These are phyloP conservation scores for Tachina grossa DNA, from an alignment of 2,888 invertebrate genomes.

Conservation along the genomic window DNA sequence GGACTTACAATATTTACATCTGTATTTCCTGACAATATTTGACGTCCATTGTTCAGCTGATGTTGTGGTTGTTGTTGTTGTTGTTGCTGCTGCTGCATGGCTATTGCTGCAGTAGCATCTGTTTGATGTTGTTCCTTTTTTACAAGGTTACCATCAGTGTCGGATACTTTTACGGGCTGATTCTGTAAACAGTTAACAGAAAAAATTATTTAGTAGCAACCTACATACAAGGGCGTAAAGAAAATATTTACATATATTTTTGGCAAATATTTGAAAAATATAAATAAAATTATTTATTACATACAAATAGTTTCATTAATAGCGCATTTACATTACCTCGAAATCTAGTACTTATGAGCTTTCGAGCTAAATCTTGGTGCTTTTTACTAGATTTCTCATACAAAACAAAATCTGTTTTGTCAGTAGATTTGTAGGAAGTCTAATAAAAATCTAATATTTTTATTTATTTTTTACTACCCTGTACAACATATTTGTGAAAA, in stretches of 20 bases:
- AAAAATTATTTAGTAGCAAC: slow-evolving; percentile 1
- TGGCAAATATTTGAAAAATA: neutral
- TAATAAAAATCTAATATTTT: no score
- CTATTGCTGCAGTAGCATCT: slow-evolving; percentile 70
- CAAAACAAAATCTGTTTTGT: no score
- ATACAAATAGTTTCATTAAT: neutral
- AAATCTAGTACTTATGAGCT: no score
- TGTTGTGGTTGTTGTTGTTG: slow-evolving; percentile 68
- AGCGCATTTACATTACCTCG: no score
- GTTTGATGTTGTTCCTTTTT: slow-evolving; percentile 67
- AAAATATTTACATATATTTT: slow-evolving; percentile 11
- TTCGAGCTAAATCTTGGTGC: no score
- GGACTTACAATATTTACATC: slow-evolving; percentile 74
- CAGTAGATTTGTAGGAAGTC: no score
- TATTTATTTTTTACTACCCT: no score
- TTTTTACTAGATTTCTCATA: no score
- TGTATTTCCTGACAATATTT: slow-evolving; percentile 72
- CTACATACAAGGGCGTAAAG: neutral
- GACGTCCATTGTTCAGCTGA: slow-evolving; percentile 68
- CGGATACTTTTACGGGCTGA: slow-evolving; percentile 80
- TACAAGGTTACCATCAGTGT: slow-evolving; percentile 63
- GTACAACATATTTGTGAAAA: no score
- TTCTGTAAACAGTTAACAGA: slow-evolving; percentile 76
- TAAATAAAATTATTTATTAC: neutral
- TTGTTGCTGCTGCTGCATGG: slow-evolving; percentile 23